Conservation (phyloP, 2,113 vertebrate genomes). For the Stegastes partitus region DNA sequence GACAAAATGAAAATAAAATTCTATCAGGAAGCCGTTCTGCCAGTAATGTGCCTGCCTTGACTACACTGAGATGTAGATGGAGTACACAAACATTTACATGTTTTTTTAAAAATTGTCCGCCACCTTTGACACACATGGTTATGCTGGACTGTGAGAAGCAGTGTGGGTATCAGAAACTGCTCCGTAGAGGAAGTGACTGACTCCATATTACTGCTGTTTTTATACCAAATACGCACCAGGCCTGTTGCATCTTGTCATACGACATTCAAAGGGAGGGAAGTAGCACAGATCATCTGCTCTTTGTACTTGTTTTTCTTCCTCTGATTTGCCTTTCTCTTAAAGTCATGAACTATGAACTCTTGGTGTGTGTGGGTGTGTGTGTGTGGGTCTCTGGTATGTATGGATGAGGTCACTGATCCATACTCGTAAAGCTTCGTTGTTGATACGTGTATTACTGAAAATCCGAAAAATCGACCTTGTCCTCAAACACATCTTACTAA, state of each 20-base stretch:
- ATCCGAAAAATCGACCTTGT: conserved; percentile 3
- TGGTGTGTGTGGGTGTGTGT: neutral
- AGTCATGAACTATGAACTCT: neutral
- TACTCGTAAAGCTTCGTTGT: neutral
- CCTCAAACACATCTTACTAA: conserved; percentile 23
- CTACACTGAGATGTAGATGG: conserved; percentile 31
- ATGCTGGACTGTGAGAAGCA: conserved; percentile 49
- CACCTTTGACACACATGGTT: neutral
- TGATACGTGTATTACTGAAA: neutral
- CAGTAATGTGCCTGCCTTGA: conserved; percentile 25
- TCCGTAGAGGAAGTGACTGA: conserved; percentile 31
- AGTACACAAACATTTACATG: conserved; percentile 9
- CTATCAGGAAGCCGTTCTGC: conserved; percentile 21
- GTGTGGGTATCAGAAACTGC: conserved; percentile 25
- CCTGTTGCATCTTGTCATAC: conserved; percentile 39
- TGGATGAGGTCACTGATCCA: neutral
- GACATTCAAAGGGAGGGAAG: conserved; percentile 29
- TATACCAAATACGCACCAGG: conserved; percentile 45
- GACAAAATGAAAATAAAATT: conserved; percentile 1
- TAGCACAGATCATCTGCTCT: conserved; percentile 33
- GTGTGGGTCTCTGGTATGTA: neutral
- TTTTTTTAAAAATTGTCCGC: conserved; percentile 6
- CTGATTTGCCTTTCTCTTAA: neutral
- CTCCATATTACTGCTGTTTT: conserved; percentile 45
- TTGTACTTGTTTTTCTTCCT: neutral